phyloP scores from a whole-genome alignment of 1,140 invertebrate species.

The Solen grandis region DNA sequence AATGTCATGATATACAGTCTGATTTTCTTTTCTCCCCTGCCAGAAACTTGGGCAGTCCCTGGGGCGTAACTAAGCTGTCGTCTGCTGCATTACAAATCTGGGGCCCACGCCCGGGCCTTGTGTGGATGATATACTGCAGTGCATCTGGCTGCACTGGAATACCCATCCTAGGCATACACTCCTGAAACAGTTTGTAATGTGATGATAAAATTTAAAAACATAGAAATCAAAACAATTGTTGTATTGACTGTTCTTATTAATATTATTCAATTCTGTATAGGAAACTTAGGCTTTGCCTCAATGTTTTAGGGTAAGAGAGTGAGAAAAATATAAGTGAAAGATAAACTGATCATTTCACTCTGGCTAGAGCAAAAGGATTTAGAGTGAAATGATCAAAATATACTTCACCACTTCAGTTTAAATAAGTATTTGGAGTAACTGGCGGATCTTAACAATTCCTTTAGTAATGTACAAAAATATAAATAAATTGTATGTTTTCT shows the following conservation, averaged over 20 bases:
- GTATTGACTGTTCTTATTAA: background rate
- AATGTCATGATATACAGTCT: background rate
- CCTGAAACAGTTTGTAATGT: slow-evolving; percentile 74
- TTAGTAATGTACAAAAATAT: too few relatives aligned
- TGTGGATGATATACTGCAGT: slow-evolving; percentile 92
- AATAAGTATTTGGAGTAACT: too few relatives aligned
- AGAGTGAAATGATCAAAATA: too few relatives aligned
- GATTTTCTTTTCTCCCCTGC: slow-evolving; percentile 1
- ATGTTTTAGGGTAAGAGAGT: background rate
- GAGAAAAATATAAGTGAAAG: too few relatives aligned
- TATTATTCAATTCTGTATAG: background rate
- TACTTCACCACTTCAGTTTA: too few relatives aligned
- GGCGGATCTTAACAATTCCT: too few relatives aligned
- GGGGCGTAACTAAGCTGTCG: background rate
- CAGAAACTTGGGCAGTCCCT: background rate
- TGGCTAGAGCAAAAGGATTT: too few relatives aligned
- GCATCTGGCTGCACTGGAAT: slow-evolving; percentile 82
- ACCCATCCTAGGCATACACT: slow-evolving; percentile 78
- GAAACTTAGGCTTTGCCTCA: too few relatives aligned
- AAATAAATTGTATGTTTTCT: too few relatives aligned
- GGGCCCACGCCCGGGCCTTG: slow-evolving; percentile 83
- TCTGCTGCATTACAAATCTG: background rate
- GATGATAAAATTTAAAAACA: slow-evolving; percentile 28
- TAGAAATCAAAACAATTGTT: slow-evolving; percentile 85
- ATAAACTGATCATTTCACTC: background rate